Evolutionary conservation across 2,888 invertebrate species (phyloP).

Genomic region (Steinernema scapterisci): DNA sequence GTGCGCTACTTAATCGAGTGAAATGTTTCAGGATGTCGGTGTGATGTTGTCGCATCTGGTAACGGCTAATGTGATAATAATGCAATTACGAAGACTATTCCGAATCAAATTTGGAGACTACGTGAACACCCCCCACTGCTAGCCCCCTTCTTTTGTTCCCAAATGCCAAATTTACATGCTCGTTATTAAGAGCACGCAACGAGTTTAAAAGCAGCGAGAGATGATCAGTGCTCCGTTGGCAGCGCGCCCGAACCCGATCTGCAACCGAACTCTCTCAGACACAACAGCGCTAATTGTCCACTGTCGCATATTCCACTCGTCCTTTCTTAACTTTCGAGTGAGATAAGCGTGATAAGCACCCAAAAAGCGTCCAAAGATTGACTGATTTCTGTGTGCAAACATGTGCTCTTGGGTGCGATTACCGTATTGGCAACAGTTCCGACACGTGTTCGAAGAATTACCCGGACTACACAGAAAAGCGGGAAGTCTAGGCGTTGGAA

Average conservation of each 20-base stretch:
- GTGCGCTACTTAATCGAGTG: slow-evolving; percentile 29
- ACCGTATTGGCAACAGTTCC: not conserved
- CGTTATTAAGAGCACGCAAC: not conserved
- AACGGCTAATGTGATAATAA: slow-evolving; percentile 24
- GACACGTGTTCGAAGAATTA: too few relatives aligned
- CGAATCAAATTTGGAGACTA: slow-evolving; percentile 28
- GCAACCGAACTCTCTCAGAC: not conserved
- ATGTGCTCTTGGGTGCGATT: not conserved
- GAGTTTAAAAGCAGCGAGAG: not conserved
- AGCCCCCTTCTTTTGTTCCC: not conserved
- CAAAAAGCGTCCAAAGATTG: not conserved
- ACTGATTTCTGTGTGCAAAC: not conserved
- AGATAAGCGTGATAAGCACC: not conserved
- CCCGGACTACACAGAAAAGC: too few relatives aligned
- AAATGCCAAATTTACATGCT: not conserved
- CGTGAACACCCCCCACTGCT: slow-evolving; percentile 29
- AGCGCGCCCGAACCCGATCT: too few relatives aligned
- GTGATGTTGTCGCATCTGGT: slow-evolving; percentile 33
- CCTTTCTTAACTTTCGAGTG: not conserved
- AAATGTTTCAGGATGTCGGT: slow-evolving; percentile 33
- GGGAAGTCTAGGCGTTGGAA: too few relatives aligned
- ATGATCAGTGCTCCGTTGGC: not conserved
- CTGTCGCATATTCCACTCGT: not conserved
- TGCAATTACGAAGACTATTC: slow-evolving; percentile 20
- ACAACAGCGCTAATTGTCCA: not conserved